Evolutionary conservation across 1,140 invertebrate species (phyloP).

Genomic region (Zaprionus kolodkinae): DNA sequence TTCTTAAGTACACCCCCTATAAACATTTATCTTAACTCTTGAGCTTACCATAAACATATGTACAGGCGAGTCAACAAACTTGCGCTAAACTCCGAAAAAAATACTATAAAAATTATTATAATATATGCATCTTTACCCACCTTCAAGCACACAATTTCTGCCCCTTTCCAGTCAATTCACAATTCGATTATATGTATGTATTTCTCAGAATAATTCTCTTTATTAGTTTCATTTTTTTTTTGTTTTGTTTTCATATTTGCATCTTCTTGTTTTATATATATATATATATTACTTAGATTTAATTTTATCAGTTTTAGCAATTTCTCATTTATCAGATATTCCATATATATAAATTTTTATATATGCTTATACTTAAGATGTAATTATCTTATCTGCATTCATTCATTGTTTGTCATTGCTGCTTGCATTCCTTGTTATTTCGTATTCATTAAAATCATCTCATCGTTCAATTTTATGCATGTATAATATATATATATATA

Average conservation of each 20-base stretch:
- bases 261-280: conserved; percentile 47
- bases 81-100: background rate
- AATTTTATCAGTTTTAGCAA: conserved; percentile 75
- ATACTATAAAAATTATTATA: too few relatives aligned
- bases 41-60: background rate
- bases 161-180: too few relatives aligned
- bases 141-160: too few relatives aligned
- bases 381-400: conserved; percentile 59
- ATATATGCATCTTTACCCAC: too few relatives aligned
- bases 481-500: conserved; percentile 50
- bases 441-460: conserved; percentile 33
- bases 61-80: background rate
- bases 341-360: conserved; percentile 57
- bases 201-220: conserved; percentile 82
- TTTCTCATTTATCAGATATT: conserved; percentile 75
- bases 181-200: conserved; percentile 33
- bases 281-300: conserved; percentile 66
- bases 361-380: conserved; percentile 65
- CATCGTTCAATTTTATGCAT: conserved; percentile 13
- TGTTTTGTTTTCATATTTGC: conserved; percentile 54
- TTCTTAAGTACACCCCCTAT: background rate
- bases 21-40: background rate
- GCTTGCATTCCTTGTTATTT: conserved; percentile 46
- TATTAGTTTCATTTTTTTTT: conserved; percentile 75
- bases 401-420: conserved; percentile 48